Evolutionary conservation across 2,888 invertebrate species (phyloP), one percentile per base, ranked within the genome.

Genomic region (Adelphocoris suturalis): DNA sequence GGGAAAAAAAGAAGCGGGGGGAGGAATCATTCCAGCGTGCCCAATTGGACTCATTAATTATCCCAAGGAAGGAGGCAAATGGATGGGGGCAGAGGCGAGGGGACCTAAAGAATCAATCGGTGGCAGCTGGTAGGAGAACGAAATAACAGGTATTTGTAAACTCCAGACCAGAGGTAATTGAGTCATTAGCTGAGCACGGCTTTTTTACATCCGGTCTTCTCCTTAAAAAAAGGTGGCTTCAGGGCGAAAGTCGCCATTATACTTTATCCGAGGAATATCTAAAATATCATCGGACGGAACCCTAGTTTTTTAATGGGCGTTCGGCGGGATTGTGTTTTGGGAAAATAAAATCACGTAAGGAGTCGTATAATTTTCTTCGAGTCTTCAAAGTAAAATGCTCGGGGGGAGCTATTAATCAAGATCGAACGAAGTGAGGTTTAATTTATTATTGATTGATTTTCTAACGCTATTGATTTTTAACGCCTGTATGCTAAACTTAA

Each of bases 141-240:
- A 46, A 78, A 84, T 84, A 55, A 84, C 84, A 84, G 84, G 84
- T 84, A 84, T 84, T 48, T 55, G 84, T 55, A 55, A 84, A 48
- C 55, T 55, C 84, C 55, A 27, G 52, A 13, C 52, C 84, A 47
- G 84, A 55, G 55, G 48, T 84, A 84, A 84, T 84, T 84, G 84
- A 84, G 84, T 84, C 84, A 84, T 84, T 84, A 84, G 84, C 55
- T 55, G 14, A 48, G 84, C 78, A 46, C 78, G 78, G 78, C 78
- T 78, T 78, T 78, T 78, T 78, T 78, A 78, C 78, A 78, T 78
- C 78, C 78, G 78, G 46, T 47, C 68, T 68, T 68, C 68, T 19
- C 78, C 37, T 14, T 13, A 16, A 46, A 78, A 78, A 78, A 78
- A 78, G 78, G 78, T 78, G 78, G 78, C 78, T 78, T 46, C n/a